Base-by-base conservation (phyloP, 2,113 vertebrate species). In the Pseudorhombus dupliciocellatus region DNA sequence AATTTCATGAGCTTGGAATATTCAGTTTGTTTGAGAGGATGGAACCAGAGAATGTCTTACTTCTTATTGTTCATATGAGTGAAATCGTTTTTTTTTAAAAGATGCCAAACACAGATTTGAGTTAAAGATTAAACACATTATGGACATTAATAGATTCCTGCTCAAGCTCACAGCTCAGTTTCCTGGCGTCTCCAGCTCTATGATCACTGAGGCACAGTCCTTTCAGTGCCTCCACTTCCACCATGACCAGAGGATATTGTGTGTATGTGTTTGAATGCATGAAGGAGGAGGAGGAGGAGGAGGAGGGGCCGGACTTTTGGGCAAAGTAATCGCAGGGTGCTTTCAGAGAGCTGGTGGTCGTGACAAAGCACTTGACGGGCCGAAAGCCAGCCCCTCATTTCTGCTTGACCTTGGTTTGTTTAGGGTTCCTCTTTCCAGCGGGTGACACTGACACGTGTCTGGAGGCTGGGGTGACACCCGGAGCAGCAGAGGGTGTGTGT, bases 281-380 rank as follows among this genome's bases (percentile, higher is more conserved):
- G 68, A 56, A 37, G 63, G 31, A 2, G 52, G 22, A 7, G 52
- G 52, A 26, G 52, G 22, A 24, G 54, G 26, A 20, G 63, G 52
- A 48, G 28, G 16, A 21, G 30, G 55, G 30, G 30, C 9, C 70
- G 54, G 66, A 77, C 61, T 5, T 55, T 30, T 37, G 0, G 25
- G 44, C 53, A 48, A 48, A 80, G 63, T 81, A 83, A 75, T 77
- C 68, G 73, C 48, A 9, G 63, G 66, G 18, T 4, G 8, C 73
- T 62, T 72, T 79, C 61, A 66, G 68, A 21, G 52, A 70, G 69
- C 73, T 42, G 79, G 56, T 66, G 80, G 77, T 85, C 58, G 1
- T 83, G 85, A 90, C 85, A 86, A 87, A 88, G 88, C 84, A 83
- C 80, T 89, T 81, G 85, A 88, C 74, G 73, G 70, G 57, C 73